These are phyloP conservation scores for Chlorodrepanis virens DNA, from an alignment of 2,113 vertebrate species.

Conservation along the genomic window DNA sequence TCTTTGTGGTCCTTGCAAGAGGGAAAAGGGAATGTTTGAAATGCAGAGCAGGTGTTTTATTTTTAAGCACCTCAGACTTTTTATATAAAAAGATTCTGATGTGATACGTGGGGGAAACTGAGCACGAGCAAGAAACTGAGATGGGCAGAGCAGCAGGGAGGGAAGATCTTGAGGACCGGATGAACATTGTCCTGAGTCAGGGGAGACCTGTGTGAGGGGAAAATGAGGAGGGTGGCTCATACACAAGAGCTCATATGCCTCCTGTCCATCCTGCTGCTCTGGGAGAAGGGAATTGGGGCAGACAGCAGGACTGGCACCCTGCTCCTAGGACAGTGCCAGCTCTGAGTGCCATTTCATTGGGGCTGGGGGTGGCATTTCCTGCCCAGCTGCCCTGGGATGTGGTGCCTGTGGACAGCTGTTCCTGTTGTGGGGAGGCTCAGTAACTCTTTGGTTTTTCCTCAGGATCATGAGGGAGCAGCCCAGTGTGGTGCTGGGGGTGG, in stretches of 20 bases:
- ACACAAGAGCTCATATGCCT: neutral
- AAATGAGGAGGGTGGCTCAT: neutral
- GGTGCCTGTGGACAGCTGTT: neutral
- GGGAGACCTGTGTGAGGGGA: neutral
- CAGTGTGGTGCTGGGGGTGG: constrained; percentile 83
- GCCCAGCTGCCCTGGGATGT: neutral
- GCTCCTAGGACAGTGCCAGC: rapidly evolving
- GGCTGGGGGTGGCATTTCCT: neutral
- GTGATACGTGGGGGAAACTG: neutral
- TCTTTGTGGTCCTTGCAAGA: neutral
- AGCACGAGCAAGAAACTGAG: neutral
- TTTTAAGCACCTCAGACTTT: neutral
- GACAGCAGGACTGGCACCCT: neutral
- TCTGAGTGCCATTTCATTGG: rapidly evolving
- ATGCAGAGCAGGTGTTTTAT: neutral
- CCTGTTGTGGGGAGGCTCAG: rapidly evolving
- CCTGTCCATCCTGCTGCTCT: neutral
- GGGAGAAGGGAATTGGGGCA: too few species aligned
- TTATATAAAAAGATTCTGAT: neutral
- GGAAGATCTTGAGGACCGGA: neutral
- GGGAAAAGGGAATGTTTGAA: neutral
- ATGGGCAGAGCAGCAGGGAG: neutral
- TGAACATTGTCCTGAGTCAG: neutral
- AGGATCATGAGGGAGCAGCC: constrained; percentile 95
- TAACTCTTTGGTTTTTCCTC: neutral